Conservation (phyloP, 2,113 vertebrate genomes). For the Percopsis transmontana region DNA sequence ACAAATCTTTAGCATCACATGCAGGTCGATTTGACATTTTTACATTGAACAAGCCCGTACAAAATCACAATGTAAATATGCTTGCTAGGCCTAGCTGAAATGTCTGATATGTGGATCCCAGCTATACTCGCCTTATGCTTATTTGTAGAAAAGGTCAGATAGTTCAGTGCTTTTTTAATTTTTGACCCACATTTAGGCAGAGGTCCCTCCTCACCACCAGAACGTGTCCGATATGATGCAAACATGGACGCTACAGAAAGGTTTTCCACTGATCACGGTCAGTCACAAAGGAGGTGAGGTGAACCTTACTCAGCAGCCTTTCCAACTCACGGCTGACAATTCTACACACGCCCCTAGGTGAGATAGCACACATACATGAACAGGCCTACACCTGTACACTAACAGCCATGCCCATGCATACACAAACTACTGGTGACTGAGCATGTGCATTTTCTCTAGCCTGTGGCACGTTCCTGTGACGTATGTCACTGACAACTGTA, state of each 20-base stretch:
- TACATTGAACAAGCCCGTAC: too few relatives aligned
- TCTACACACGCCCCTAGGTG: conserved; percentile 76
- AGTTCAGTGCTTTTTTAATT: neutral
- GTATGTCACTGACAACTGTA: conserved; percentile 83
- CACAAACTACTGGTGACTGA: neutral
- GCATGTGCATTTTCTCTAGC: conserved; percentile 50
- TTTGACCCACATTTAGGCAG: conserved; percentile 23
- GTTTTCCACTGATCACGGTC: conserved; percentile 92
- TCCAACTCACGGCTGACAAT: conserved; percentile 80
- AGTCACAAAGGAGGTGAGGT: conserved; percentile 78
- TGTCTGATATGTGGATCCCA: too few relatives aligned
- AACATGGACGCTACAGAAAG: conserved; percentile 92
- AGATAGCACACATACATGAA: conserved; percentile 6
- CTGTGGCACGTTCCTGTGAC: conserved; percentile 92
- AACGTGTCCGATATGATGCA: conserved; percentile 91
- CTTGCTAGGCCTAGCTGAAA: too few relatives aligned
- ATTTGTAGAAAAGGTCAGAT: too few relatives aligned
- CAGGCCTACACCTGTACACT: neutral
- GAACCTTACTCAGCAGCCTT: conserved; percentile 86
- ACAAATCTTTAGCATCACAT: too few relatives aligned
- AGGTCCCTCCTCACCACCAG: conserved; percentile 77
- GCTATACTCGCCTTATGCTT: too few relatives aligned
- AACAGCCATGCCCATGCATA: neutral
- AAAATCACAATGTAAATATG: too few relatives aligned
- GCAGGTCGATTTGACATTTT: too few relatives aligned